These are phyloP conservation scores for Brienomyrus brachyistius DNA, from an alignment of 2,113 vertebrate genomes.

Conservation along the genomic window DNA sequence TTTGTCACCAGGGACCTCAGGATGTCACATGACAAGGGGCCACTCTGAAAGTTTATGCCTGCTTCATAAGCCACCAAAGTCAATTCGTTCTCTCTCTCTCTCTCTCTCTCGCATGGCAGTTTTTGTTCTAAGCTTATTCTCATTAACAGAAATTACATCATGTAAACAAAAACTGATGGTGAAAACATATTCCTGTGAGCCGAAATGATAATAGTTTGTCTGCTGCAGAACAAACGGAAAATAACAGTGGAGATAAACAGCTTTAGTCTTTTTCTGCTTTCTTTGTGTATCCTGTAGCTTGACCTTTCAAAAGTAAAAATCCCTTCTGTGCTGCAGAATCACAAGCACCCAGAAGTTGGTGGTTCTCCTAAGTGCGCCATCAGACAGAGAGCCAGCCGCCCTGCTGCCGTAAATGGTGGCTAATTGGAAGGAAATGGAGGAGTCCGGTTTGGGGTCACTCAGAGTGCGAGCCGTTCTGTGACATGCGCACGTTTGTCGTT, in stretches of 20 bases:
- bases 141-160: neutral
- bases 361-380: neutral
- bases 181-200: neutral
- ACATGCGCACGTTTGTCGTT: neutral
- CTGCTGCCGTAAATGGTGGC: neutral
- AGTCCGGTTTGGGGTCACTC: neutral
- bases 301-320: neutral
- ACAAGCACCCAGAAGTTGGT: neutral
- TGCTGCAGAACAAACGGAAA: neutral
- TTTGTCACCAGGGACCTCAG: neutral
- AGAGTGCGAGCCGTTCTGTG: neutral
- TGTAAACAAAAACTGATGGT: neutral
- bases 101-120: neutral
- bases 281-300: neutral
- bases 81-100: neutral
- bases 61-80: neutral
- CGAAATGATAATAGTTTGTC: neutral
- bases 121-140: neutral
- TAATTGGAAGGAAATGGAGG: neutral
- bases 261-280: neutral
- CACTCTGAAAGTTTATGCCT: neutral
- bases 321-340: neutral
- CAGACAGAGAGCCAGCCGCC: neutral
- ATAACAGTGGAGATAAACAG: neutral
- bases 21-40: neutral